Evolutionary conservation across 2,113 vertebrate species (phyloP), one percentile per base, ranked within the genome.

Genomic region (Sylvilagus bachmani): DNA sequence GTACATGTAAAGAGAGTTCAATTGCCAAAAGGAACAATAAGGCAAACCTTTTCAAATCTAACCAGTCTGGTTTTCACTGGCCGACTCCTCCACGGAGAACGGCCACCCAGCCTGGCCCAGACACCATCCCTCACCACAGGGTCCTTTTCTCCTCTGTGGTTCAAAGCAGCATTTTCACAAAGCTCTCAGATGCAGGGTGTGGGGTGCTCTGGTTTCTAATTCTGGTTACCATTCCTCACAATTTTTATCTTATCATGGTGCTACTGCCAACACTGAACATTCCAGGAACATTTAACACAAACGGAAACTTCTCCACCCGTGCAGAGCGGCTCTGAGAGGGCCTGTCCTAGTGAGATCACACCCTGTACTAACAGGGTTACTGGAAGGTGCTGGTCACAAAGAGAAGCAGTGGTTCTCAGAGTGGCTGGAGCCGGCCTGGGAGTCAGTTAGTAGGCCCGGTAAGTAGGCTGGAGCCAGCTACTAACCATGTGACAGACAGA

Each of bases 31-130:
- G 19, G 55, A 58, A 49, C 11, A 62, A 24, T 70, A 85, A 3
- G 8, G 64, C 9, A 25, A 92, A 64, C 19, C 55, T 92, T 77
- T 19, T 29, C 79, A 62, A 91, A 89, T 70, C 86, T 58, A 86
- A 86, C 77, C 8, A 64, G 31, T 49, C 64, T 58, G 55, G 55
- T 95, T 85, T 89, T 89, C 75, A 74, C 4, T 66, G 33, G 25
- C 78, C 44, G 89, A 69, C 61, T 89, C 80, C 88, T 87, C 86
- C 86, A 74, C 24, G 78, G 38, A 94, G 16, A 93, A 83, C 13
- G 89, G 55, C 31, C 66, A 82, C 49, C 49, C 49, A 75, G 64
- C 79, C 55, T 79, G 14, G 31, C 44, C 53, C 27, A 86, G 24
- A 90, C 29, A 84, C 25, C 29, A 38, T 64, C 75, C 51, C 22